phyloP scores from a whole-genome alignment of 2,113 vertebrate species.

The Forbesichthys papilliferus region DNA sequence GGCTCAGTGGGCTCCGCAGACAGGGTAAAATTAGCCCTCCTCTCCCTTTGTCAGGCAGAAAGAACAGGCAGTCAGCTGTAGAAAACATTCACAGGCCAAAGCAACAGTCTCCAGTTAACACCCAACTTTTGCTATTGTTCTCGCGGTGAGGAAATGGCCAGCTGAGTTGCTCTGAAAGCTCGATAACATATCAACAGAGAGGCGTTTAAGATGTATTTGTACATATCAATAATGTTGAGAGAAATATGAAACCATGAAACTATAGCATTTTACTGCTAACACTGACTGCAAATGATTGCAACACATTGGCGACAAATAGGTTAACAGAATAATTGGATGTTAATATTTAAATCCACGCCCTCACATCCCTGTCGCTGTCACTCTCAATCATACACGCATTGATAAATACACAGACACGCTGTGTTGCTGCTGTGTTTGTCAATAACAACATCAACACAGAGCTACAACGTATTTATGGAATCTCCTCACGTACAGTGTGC shows the following conservation, averaged over 20 bases:
- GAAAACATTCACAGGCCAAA: constrained; percentile 7
- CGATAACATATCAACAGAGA: too few species aligned
- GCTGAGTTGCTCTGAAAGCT: background rate
- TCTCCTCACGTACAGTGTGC: constrained; percentile 36
- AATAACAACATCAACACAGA: background rate
- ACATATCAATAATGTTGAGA: too few species aligned
- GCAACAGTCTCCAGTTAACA: background rate
- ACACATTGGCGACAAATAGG: too few species aligned
- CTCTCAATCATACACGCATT: constrained; percentile 31
- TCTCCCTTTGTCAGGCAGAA: constrained; percentile 39
- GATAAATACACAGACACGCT: constrained; percentile 1
- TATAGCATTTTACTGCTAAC: too few species aligned
- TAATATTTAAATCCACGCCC: background rate
- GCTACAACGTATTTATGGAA: constrained; percentile 27
- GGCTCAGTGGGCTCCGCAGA: constrained; percentile 63
- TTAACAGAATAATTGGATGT: too few species aligned
- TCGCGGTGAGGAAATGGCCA: background rate
- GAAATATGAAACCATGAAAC: too few species aligned
- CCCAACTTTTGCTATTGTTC: background rate
- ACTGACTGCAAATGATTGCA: too few species aligned
- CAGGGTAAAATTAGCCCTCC: constrained; percentile 57
- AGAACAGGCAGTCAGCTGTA: constrained; percentile 24
- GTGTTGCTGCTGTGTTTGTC: constrained; percentile 9
- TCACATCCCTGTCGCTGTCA: constrained; percentile 14
- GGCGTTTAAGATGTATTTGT: too few species aligned